Evolutionary conservation across 2,113 vertebrate species (phyloP).

Genomic region (Syrrhaptes paradoxus): DNA sequence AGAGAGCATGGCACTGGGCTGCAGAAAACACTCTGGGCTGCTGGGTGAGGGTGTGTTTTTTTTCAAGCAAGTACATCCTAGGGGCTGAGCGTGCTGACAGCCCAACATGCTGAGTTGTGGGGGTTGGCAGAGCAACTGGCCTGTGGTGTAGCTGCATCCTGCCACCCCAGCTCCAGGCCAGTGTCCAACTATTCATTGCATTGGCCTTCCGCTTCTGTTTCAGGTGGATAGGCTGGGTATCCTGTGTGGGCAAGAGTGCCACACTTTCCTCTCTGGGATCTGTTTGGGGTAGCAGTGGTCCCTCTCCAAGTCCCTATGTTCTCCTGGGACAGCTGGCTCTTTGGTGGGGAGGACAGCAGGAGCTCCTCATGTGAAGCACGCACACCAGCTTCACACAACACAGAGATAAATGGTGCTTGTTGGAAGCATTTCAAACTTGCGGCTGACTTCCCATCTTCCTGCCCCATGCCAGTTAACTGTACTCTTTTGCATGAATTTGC

Average conservation of each 20-base stretch:
- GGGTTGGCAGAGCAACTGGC: not conserved
- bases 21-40: not conserved
- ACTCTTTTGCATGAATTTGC: not conserved
- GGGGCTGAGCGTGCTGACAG: not conserved
- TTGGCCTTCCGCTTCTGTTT: not conserved
- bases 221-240: not conserved
- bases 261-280: not conserved
- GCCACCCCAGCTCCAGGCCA: not conserved
- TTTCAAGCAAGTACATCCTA: accelerated
- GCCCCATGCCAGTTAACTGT: not conserved
- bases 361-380: not conserved
- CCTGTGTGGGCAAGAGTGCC: not conserved
- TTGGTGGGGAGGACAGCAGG: not conserved
- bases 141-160: not conserved
- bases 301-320: not conserved
- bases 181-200: accelerated
- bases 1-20: not conserved
- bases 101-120: not conserved
- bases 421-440: not conserved
- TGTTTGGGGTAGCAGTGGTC: not conserved
- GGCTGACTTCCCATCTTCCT: not conserved
- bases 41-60: not conserved
- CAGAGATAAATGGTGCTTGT: not conserved
- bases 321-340: not conserved
- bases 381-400: not conserved